phyloP scores from a whole-genome alignment of 2,113 vertebrate genomes.

The Amia ocellicauda region DNA sequence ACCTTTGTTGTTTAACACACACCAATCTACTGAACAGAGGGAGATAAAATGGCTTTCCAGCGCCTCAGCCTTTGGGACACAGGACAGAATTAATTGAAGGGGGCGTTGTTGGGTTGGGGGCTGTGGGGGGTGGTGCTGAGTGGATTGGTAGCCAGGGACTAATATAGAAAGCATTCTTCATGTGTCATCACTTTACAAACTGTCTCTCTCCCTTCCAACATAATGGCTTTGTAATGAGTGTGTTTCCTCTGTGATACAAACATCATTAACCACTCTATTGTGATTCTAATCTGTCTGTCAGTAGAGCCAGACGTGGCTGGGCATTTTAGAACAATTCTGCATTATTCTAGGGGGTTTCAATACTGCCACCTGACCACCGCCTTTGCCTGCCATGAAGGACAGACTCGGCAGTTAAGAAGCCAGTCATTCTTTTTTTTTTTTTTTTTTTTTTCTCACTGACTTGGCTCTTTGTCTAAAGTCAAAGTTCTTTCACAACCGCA shows the following conservation, averaged over 20 bases:
- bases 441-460: not conserved
- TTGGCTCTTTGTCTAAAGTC: conserved; percentile 1
- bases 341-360: not conserved
- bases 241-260: conserved; percentile 7
- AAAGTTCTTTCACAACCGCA: not conserved
- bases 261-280: conserved; percentile 10
- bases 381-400: not conserved
- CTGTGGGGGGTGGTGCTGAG: not conserved
- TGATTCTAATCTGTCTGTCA: conserved; percentile 11
- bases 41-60: too few species aligned
- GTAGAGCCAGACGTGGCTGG: not conserved
- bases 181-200: conserved; percentile 12
- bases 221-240: conserved; percentile 1
- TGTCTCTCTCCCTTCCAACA: not conserved
- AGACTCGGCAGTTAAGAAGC: not conserved
- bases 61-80: too few species aligned
- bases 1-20: too few species aligned
- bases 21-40: too few species aligned
- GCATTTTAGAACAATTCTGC: conserved; percentile 7
- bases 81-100: too few species aligned
- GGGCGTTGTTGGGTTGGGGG: not conserved
- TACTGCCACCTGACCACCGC: conserved; percentile 5
- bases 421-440: not conserved
- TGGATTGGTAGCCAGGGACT: not conserved
- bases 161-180: not conserved